phyloP scores from a whole-genome alignment of 2,113 vertebrate species.

The Gobio gobio region DNA sequence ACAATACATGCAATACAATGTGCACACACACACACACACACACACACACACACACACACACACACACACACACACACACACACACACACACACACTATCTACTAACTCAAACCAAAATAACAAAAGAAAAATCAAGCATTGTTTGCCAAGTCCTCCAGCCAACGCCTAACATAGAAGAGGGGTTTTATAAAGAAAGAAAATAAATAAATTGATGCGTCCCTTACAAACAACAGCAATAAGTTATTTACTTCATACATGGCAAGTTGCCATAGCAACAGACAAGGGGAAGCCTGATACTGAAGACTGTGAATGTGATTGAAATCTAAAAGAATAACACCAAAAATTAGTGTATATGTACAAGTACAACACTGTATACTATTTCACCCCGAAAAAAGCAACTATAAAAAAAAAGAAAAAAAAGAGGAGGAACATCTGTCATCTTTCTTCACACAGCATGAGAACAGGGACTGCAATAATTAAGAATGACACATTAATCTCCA shows the following conservation, averaged over 20 bases:
- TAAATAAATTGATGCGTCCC: conserved; percentile 43
- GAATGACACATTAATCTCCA: conserved; percentile 30
- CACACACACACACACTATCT: no score
- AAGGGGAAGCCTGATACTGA: conserved; percentile 38
- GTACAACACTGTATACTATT: conserved; percentile 57
- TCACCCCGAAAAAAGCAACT: conserved; percentile 44
- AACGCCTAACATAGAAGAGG: conserved; percentile 17
- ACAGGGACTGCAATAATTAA: conserved; percentile 30
- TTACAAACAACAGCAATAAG: conserved; percentile 42
- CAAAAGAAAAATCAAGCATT: conserved; percentile 12
- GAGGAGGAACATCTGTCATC: neutral
- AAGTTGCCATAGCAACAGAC: conserved; percentile 56
- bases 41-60: neutral
- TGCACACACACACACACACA: neutral
- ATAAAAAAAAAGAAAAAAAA: neutral
- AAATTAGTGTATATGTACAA: conserved; percentile 25
- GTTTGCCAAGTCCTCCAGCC: conserved; percentile 38
- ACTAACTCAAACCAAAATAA: conserved; percentile 27
- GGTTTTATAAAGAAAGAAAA: conserved; percentile 9
- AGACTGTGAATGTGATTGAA: conserved; percentile 41
- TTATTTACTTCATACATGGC: conserved; percentile 51
- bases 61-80: no score
- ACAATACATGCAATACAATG: neutral
- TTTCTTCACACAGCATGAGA: neutral
- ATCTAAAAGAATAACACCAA: conserved; percentile 33